Base-by-base conservation (phyloP, 2,888 invertebrate species). In the Drymonia ruficornis region DNA sequence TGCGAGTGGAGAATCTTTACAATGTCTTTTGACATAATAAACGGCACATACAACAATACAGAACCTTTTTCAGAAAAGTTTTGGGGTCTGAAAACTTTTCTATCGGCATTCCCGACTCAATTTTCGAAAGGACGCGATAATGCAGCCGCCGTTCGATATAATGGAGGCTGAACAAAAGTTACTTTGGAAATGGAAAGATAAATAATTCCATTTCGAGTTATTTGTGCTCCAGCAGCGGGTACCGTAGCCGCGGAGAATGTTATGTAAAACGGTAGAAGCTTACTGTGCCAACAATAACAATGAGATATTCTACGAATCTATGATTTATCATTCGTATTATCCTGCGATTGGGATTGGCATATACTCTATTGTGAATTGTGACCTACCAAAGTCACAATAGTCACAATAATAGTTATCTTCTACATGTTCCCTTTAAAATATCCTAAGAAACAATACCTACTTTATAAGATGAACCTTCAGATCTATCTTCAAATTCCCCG, bases 181-280 rank as follows among this genome's bases (percentile, higher is more conserved):
- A 65, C 55, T 70, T 70, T 69, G 66, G 67, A 66, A 71, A 74
- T 70, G 63, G 72, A 63, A 74, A 72, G 67, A 81, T 77, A 80
- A 80, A 81, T 80, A 80, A 80, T 78, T 69, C 70, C 65, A 66
- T 68, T 69, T 62, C 51, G 54, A 65, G 67, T 68, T 78, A 76
- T 80, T 79, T 76, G 70, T 72, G 63, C 66, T 50, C 56, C 51
- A 56, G 56, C 58, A 63, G 53, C 53, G 52, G 56, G 55, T 59
- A n/a, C 56, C 55, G 50, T 56, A 54, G 59, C 47, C 16, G 38
- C 43, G 59, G 68, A 69, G 67, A 69, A 72, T 74, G 72, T 71
- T 77, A 76, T 69, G 70, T 72, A 70, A 69, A 77, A 72, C 59
- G 53, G 55, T 56, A 63, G 56, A 67, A 55, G 67, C 67, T 63